A percentile compares a stretch with the other conserved stretches of the same genome.
These are phyloP conservation scores for Prunella fulvescens DNA, from an alignment of 2,113 vertebrate genomes.

Conservation along the genomic window DNA sequence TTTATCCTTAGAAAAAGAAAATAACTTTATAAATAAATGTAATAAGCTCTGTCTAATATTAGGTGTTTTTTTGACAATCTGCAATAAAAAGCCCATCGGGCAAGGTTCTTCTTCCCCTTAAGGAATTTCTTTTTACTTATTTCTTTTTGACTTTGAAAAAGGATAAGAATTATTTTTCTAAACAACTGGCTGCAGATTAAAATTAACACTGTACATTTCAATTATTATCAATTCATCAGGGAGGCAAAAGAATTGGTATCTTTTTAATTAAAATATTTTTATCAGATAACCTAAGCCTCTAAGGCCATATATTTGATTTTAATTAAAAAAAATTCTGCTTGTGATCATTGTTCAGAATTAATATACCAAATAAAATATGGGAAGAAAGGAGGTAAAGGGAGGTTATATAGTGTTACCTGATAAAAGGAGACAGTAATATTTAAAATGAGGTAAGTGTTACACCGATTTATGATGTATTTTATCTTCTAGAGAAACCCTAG, in stretches of 20 bases:
- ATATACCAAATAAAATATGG: constrained; percentile 82
- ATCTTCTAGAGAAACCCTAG: constrained; percentile 75
- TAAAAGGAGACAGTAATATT: constrained; percentile 87
- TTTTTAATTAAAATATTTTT: constrained; percentile 73
- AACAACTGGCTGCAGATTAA: not conserved
- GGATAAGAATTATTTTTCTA: constrained; percentile 9
- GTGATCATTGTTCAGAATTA: constrained; percentile 77
- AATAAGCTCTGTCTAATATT: not conserved
- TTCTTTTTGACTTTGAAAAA: constrained; percentile 15
- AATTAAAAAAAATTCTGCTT: constrained; percentile 77
- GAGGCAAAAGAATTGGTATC: constrained; percentile 33
- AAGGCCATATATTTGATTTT: constrained; percentile 77
- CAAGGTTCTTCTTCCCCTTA: not conserved
- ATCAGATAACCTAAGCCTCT: constrained; percentile 76
- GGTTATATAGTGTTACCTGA: constrained; percentile 86
- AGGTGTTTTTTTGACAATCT: not conserved
- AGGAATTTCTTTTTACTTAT: not conserved
- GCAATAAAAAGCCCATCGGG: not conserved
- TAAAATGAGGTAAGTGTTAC: constrained; percentile 85
- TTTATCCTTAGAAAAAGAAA: not conserved
- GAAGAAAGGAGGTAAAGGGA: constrained; percentile 73
- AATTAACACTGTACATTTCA: constrained; percentile 54
- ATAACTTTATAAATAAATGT: not conserved
- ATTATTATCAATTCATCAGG: constrained; percentile 44
- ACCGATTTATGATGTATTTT: constrained; percentile 85